Conservation (phyloP, 2,113 vertebrate genomes). For the Vicugna pacos region DNA sequence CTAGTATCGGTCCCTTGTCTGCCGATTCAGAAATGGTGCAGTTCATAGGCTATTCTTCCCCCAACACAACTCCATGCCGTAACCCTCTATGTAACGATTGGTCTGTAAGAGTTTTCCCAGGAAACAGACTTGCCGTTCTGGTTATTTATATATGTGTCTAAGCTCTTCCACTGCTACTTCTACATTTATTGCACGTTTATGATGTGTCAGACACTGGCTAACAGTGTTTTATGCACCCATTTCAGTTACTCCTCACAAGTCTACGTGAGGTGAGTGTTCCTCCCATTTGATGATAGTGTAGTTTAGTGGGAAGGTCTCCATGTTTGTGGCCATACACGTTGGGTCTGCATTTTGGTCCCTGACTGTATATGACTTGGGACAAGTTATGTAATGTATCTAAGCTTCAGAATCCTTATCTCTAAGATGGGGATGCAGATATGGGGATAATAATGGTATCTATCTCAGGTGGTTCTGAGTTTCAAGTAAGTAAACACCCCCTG, state of each 20-base stretch:
- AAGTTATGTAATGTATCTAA: not conserved
- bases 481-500: not conserved
- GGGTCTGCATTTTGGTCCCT: not conserved
- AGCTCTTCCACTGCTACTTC: not conserved
- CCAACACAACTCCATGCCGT: not conserved
- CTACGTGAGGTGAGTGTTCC: not conserved
- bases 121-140: not conserved
- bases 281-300: not conserved
- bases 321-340: not conserved
- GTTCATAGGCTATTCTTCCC: not conserved
- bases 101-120: not conserved
- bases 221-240: not conserved
- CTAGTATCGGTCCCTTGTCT: no score
- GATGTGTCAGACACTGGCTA: not conserved
- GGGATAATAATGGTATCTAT: not conserved
- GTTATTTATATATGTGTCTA: not conserved
- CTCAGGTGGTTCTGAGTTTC: not conserved
- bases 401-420: not conserved
- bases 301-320: not conserved
- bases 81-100: not conserved
- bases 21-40: not conserved
- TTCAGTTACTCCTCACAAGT: not conserved
- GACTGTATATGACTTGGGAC: not conserved
- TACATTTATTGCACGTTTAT: not conserved
- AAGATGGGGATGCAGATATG: not conserved